phyloP scores from a whole-genome alignment of 2,888 invertebrate species.

The Lithophane ornitopus region DNA sequence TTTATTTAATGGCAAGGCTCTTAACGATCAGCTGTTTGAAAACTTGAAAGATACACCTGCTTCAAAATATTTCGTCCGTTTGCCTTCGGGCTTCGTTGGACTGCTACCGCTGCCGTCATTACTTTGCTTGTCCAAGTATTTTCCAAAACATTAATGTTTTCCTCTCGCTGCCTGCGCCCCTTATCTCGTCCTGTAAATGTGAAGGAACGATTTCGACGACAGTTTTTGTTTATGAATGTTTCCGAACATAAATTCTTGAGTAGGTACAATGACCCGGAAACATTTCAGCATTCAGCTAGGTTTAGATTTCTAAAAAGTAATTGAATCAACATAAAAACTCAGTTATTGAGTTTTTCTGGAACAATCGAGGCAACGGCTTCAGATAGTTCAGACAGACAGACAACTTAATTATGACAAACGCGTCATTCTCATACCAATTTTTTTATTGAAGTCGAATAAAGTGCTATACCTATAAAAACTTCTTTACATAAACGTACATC shows the following conservation, averaged over 20 bases:
- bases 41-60: slow-evolving; percentile 11
- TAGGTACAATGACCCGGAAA: slow-evolving; percentile 53
- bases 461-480: slow-evolving; percentile 26
- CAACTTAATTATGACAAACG: slow-evolving; percentile 36
- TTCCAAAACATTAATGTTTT: slow-evolving; percentile 66
- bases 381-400: slow-evolving; percentile 11
- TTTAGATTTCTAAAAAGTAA: slow-evolving; percentile 35
- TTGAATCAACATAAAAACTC: slow-evolving; percentile 35
- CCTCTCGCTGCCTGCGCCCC: slow-evolving; percentile 55
- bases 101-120: slow-evolving; percentile 23
- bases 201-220: slow-evolving; percentile 58
- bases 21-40: slow-evolving; percentile 6
- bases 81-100: slow-evolving; percentile 2
- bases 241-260: slow-evolving; percentile 53
- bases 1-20: slow-evolving; percentile 2
- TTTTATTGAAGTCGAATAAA: slow-evolving; percentile 20
- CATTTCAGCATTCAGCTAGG: slow-evolving; percentile 19
- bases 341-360: slow-evolving; percentile 2
- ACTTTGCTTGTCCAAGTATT: slow-evolving; percentile 60
- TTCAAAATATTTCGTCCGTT: slow-evolving; percentile 24
- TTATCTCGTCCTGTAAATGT: slow-evolving; percentile 62
- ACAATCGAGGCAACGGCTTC: slow-evolving; percentile 8
- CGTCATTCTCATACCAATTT: slow-evolving; percentile 6
- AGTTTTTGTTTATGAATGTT: slow-evolving; percentile 62
- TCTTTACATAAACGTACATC: slow-evolving; percentile 4